A percentile compares a stretch with the other conserved stretches of the same genome.
These are phyloP conservation scores for Podabrus alpinus DNA, from an alignment of 2,888 invertebrate species.

Conservation along the genomic window DNA sequence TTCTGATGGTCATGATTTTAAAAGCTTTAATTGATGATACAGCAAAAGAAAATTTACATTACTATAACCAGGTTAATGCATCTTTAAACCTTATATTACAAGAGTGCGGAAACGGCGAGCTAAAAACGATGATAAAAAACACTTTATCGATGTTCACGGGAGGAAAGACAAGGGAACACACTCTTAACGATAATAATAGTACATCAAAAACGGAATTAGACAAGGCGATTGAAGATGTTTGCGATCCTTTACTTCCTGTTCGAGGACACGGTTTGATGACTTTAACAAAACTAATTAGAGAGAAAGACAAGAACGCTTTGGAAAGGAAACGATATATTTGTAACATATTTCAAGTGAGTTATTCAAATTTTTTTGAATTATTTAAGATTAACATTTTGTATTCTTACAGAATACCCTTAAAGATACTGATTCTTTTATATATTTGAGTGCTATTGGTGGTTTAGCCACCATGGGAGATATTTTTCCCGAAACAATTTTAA, in stretches of 20 bases:
- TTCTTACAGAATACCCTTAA: slow-evolving; percentile 70
- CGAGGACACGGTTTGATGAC: slow-evolving; percentile 79
- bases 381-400: slow-evolving; percentile 15
- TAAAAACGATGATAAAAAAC: slow-evolving; percentile 40
- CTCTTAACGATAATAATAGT: slow-evolving; percentile 42
- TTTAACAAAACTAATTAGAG: slow-evolving; percentile 72
- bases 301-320: slow-evolving; percentile 65
- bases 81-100: slow-evolving; percentile 38
- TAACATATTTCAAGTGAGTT: slow-evolving; percentile 70
- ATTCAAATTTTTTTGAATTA: neutral
- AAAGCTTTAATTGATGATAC: slow-evolving; percentile 39
- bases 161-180: slow-evolving; percentile 35
- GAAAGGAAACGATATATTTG: slow-evolving; percentile 69
- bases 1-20: slow-evolving; percentile 46
- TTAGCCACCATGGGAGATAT: slow-evolving; percentile 68
- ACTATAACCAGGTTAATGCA: slow-evolving; percentile 48
- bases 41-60: slow-evolving; percentile 39
- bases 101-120: slow-evolving; percentile 42
- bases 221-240: slow-evolving; percentile 68
- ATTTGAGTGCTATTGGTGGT: slow-evolving; percentile 77
- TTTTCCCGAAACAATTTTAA: slow-evolving; percentile 71
- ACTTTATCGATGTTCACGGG: slow-evolving; percentile 33
- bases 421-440: slow-evolving; percentile 81
- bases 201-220: slow-evolving; percentile 58
- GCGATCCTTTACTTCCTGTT: slow-evolving; percentile 75